Conservation (phyloP, 1,140 invertebrate species). For the Orchestia grillus region DNA sequence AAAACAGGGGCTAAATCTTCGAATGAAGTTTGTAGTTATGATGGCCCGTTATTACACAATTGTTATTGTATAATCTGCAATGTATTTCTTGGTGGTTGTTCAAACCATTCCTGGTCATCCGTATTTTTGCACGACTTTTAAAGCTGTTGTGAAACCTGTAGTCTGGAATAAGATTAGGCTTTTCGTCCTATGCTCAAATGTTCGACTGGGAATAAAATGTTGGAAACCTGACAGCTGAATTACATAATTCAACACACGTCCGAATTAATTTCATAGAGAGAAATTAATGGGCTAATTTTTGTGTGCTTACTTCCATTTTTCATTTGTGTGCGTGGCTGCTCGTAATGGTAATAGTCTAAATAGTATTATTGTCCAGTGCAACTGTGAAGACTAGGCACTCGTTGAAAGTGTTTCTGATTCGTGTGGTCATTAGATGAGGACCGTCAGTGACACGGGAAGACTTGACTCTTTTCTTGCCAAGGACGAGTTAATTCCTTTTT, state of each 20-base stretch:
- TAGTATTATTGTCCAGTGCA: not conserved
- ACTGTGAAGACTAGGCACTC: not conserved
- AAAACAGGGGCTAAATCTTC: not conserved
- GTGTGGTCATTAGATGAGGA: not conserved
- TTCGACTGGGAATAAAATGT: not conserved
- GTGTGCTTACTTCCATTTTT: not conserved
- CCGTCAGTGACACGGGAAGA: not conserved
- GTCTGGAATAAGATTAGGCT: not conserved
- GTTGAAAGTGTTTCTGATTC: not conserved
- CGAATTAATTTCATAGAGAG: not conserved
- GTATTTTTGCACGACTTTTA: not conserved
- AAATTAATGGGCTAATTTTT: not conserved
- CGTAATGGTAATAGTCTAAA: not conserved
- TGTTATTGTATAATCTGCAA: not conserved
- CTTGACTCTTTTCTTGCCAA: too few species aligned
- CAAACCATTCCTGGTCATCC: not conserved
- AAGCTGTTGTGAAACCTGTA: not conserved
- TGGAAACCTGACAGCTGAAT: not conserved
- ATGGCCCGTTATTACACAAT: not conserved
- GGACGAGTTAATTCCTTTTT: too few species aligned
- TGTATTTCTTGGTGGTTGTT: not conserved
- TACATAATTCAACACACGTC: not conserved
- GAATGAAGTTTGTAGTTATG: not conserved
- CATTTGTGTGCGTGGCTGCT: too few species aligned
- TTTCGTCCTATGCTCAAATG: not conserved